Conservation (phyloP, 2,888 invertebrate species). For the Stegophylla sp. region DNA sequence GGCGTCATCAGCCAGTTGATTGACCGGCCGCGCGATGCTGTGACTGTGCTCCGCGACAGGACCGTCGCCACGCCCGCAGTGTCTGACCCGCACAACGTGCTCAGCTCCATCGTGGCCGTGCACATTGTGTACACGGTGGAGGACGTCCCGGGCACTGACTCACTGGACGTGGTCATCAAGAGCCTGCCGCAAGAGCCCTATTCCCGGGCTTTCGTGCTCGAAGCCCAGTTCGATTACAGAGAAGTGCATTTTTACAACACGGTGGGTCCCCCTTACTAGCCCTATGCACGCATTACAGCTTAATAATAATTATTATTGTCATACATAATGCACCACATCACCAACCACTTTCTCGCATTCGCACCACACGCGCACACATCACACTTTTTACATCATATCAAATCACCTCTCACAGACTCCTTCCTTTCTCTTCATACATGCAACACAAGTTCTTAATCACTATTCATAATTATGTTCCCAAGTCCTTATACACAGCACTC, state of each 20-base stretch:
- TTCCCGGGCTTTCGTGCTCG: slow-evolving; percentile 79
- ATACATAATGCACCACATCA: not conserved
- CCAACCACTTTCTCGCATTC: not conserved
- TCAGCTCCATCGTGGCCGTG: slow-evolving; percentile 56
- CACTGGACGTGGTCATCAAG: slow-evolving; percentile 73
- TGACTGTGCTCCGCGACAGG: slow-evolving; percentile 42
- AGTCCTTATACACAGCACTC: too few species aligned
- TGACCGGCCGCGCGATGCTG: slow-evolving; percentile 35
- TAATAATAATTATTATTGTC: not conserved
- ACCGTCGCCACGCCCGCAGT: slow-evolving; percentile 58
- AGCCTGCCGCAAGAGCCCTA: slow-evolving; percentile 80
- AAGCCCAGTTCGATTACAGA: slow-evolving; percentile 81
- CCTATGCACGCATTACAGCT: not conserved
- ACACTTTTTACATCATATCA: too few species aligned
- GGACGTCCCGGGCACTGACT: slow-evolving; percentile 62
- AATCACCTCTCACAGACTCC: too few species aligned
- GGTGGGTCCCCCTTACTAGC: slow-evolving; percentile 66
- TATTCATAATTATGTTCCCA: too few species aligned
- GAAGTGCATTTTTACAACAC: slow-evolving; percentile 84
- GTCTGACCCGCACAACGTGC: slow-evolving; percentile 59
- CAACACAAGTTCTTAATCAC: too few species aligned
- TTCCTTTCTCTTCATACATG: too few species aligned
- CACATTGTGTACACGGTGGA: slow-evolving; percentile 54
- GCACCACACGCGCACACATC: not conserved
- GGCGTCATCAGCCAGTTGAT: slow-evolving; percentile 52